Percentiles rank a stretch among this genome's conserved stretches.
These are phyloP conservation scores for Subacronicta megacephala DNA, from an alignment of 2,888 invertebrate species.

Conservation along the genomic window DNA sequence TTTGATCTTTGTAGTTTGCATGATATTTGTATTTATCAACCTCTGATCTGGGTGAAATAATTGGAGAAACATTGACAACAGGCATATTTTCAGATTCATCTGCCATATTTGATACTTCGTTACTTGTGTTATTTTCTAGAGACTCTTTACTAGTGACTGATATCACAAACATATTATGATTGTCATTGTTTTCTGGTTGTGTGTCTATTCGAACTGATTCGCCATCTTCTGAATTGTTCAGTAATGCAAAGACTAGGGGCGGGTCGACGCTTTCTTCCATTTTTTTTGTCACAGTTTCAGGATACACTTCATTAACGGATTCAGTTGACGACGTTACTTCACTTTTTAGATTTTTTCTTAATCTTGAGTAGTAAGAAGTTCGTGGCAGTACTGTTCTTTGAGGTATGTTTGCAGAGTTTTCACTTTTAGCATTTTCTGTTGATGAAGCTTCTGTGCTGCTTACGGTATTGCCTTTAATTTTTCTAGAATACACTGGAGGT, in stretches of 20 bases:
- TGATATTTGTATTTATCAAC: constrained; percentile 77
- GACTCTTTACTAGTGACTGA: constrained; percentile 80
- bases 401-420: constrained; percentile 48
- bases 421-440: constrained; percentile 47
- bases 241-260: constrained; percentile 76
- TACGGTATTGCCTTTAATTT: constrained; percentile 61
- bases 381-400: constrained; percentile 69
- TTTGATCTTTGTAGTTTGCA: constrained; percentile 76
- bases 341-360: constrained; percentile 67
- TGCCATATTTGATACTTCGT: constrained; percentile 65
- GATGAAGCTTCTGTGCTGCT: constrained; percentile 62
- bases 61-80: constrained; percentile 60
- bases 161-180: constrained; percentile 73
- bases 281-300: constrained; percentile 65
- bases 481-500: constrained; percentile 74
- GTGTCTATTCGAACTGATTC: constrained; percentile 46
- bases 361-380: constrained; percentile 79
- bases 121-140: constrained; percentile 69
- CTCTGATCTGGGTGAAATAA: constrained; percentile 58
- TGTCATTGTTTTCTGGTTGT: constrained; percentile 57
- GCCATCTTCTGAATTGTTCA: constrained; percentile 67
- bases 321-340: constrained; percentile 59
- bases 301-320: constrained; percentile 41
- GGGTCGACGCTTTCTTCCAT: constrained; percentile 68
- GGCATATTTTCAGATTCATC: constrained; percentile 70